Percentiles rank a stretch among this genome's conserved stretches.
Conservation (phyloP, 2,888 invertebrate species). For the Lepas anatifera region DNA sequence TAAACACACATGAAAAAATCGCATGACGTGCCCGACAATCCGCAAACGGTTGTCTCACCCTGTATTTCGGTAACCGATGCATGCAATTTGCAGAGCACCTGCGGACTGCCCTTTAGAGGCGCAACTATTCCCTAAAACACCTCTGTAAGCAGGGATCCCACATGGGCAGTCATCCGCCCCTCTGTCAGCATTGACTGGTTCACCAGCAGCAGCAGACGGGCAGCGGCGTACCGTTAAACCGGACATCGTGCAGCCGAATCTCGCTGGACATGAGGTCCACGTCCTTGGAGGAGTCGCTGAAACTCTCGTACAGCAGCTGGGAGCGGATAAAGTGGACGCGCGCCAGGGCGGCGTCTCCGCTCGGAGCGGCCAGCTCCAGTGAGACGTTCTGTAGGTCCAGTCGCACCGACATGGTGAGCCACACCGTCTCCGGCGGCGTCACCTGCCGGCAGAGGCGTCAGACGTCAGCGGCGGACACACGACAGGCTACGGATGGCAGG, state of each 20-base stretch:
- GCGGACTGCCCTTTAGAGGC: too few relatives aligned
- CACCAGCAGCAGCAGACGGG: too few relatives aligned
- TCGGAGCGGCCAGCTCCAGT: constrained; percentile 30
- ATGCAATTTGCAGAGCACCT: too few relatives aligned
- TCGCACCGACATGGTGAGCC: constrained; percentile 65
- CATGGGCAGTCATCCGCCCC: too few relatives aligned
- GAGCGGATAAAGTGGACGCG: constrained; percentile 88
- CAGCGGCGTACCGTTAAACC: constrained; percentile 38
- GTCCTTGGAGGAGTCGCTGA: constrained; percentile 79
- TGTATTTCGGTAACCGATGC: too few relatives aligned
- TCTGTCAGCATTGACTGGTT: too few relatives aligned
- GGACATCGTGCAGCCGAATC: constrained; percentile 65
- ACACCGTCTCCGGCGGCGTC: constrained; percentile 41
- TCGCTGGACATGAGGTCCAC: constrained; percentile 87
- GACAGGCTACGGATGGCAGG: too few relatives aligned
- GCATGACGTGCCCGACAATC: too few relatives aligned
- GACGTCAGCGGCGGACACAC: background rate
- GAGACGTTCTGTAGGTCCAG: constrained; percentile 46
- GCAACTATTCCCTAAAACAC: too few relatives aligned
- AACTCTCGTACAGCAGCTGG: constrained; percentile 66
- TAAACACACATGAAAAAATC: too few relatives aligned
- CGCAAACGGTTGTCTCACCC: too few relatives aligned
- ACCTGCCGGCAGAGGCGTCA: constrained; percentile 1
- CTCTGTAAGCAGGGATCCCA: too few relatives aligned
- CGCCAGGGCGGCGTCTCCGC: constrained; percentile 43